Conservation (phyloP, 2,888 invertebrate species). For the Sarcophaga subvicina region DNA sequence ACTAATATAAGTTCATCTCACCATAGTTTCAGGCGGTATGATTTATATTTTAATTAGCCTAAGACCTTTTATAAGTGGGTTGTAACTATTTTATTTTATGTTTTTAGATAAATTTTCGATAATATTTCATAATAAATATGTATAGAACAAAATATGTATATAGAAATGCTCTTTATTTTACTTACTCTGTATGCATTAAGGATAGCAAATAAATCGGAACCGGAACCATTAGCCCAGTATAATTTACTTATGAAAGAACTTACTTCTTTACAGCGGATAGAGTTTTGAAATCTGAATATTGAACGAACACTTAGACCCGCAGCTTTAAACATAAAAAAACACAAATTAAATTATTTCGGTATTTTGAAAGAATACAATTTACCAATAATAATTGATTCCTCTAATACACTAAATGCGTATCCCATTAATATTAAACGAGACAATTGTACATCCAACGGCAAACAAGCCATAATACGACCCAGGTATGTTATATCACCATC, state of each 20-base stretch:
- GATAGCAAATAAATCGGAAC: slow-evolving; percentile 91
- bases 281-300: slow-evolving; percentile 86
- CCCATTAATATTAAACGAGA: slow-evolving; percentile 94
- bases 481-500: slow-evolving; percentile 95
- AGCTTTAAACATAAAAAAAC: slow-evolving; percentile 82
- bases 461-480: slow-evolving; percentile 90
- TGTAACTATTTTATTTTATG: too few species aligned
- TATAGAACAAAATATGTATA: background rate
- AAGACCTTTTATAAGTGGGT: too few species aligned
- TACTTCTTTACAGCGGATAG: slow-evolving; percentile 82
- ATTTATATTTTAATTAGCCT: too few species aligned
- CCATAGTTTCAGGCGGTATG: too few species aligned
- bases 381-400: slow-evolving; percentile 93
- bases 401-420: slow-evolving; percentile 91
- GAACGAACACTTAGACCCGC: slow-evolving; percentile 92
- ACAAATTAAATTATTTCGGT: background rate
- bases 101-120: too few species aligned
- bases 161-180: background rate
- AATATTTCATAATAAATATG: too few species aligned
- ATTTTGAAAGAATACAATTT: slow-evolving; percentile 18
- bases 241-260: slow-evolving; percentile 89
- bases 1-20: too few species aligned
- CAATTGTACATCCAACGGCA: slow-evolving; percentile 92
- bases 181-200: slow-evolving; percentile 89
- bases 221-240: slow-evolving; percentile 91